These are phyloP conservation scores for Cavia porcellus DNA, from an alignment of 2,113 vertebrate genomes.

Conservation along the genomic window DNA sequence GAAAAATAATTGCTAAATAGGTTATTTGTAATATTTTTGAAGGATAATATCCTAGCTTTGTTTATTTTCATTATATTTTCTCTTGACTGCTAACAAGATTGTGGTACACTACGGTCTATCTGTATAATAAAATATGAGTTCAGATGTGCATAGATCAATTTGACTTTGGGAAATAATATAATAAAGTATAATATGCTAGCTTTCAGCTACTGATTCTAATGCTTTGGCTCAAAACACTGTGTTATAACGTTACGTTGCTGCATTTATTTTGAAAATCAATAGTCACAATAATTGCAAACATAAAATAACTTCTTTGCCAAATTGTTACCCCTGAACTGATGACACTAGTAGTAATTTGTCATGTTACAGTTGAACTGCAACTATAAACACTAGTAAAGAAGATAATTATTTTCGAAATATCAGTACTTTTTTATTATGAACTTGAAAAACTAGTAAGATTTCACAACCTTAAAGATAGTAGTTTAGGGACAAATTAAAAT, in stretches of 20 bases:
- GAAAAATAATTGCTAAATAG: neutral
- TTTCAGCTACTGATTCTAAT: neutral
- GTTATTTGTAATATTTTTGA: constrained; percentile 6
- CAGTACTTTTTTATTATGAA: constrained; percentile 19
- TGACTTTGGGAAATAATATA: neutral
- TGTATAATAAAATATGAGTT: constrained; percentile 16
- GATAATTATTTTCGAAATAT: constrained; percentile 5
- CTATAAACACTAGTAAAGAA: neutral
- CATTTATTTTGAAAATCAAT: constrained; percentile 39
- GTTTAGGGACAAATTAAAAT: constrained; percentile 38
- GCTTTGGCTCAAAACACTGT: neutral
- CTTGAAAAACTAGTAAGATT: constrained; percentile 26
- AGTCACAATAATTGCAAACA: constrained; percentile 46
- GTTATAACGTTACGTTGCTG: neutral
- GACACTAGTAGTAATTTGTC: neutral
- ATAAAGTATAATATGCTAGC: neutral
- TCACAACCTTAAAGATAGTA: constrained; percentile 26
- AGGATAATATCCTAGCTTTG: neutral
- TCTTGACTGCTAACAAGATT: constrained; percentile 13
- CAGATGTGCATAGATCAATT: neutral
- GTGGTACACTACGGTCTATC: neutral
- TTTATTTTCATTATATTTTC: neutral
- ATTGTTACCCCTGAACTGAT: constrained; percentile 32
- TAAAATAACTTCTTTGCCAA: neutral
- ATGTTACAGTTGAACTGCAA: neutral